A percentile compares a stretch with the other conserved stretches of the same genome.
Conservation (phyloP, 2,797 vertebrate species). For the Myotis findleyi region DNA sequence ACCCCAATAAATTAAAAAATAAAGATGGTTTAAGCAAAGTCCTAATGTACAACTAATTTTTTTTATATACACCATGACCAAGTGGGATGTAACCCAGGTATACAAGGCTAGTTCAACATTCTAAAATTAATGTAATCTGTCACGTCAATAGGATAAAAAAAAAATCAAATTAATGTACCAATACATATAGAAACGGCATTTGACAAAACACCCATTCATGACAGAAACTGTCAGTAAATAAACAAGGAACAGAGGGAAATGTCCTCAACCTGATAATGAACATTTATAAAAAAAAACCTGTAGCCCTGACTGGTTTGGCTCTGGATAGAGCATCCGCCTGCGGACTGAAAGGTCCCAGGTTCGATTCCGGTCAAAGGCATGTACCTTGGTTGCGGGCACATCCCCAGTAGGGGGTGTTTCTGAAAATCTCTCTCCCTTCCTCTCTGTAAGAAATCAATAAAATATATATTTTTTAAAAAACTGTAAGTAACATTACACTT, state of each 20-base stretch:
- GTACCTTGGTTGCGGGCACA: no score
- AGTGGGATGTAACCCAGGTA: not conserved
- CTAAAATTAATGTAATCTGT: not conserved
- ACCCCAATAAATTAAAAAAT: not conserved
- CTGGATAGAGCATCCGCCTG: no score
- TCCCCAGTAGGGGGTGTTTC: no score
- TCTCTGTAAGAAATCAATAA: no score
- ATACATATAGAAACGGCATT: not conserved
- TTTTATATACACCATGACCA: not conserved
- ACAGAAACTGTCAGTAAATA: not conserved
- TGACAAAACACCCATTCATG: not conserved
- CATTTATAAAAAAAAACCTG: not conserved
- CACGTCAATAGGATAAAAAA: not conserved
- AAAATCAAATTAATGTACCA: not conserved
- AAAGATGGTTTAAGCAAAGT: not conserved
- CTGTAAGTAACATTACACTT: not conserved
- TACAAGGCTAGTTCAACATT: not conserved
- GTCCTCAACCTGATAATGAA: not conserved
- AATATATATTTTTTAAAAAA: no score
- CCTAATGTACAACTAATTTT: not conserved
- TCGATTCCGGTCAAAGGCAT: no score
- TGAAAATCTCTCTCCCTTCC: no score
- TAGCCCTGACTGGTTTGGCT: no score
- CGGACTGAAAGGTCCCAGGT: no score
- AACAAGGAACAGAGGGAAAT: not conserved